These are phyloP conservation scores for Achlya flavicornis DNA, from an alignment of 2,888 invertebrate species.

Conservation along the genomic window DNA sequence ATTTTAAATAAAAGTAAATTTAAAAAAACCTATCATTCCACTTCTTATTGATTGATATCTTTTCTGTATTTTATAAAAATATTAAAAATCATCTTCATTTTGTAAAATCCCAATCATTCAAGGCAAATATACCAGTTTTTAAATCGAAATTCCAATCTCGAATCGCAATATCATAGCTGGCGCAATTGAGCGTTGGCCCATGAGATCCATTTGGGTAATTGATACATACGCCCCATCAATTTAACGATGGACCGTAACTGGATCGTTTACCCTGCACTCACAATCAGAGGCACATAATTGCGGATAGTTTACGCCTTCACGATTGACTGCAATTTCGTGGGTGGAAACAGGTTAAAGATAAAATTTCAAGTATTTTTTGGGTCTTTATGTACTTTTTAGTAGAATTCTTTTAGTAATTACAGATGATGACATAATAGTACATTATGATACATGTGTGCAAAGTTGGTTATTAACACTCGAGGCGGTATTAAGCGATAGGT, in stretches of 20 bases:
- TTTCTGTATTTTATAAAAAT: too few relatives aligned
- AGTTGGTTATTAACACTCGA: too few relatives aligned
- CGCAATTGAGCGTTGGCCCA: slow-evolving; percentile 33
- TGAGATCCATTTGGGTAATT: slow-evolving; percentile 67
- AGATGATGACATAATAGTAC: too few relatives aligned
- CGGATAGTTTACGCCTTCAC: slow-evolving; percentile 33
- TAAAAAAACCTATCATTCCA: too few relatives aligned
- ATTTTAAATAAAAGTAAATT: too few relatives aligned
- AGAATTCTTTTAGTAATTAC: background rate
- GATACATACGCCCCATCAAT: slow-evolving; percentile 65
- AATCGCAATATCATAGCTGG: slow-evolving; percentile 29
- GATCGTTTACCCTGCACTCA: slow-evolving; percentile 45
- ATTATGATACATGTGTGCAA: too few relatives aligned
- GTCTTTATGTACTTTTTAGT: background rate
- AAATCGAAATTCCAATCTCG: slow-evolving; percentile 30
- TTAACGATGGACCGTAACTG: slow-evolving; percentile 29
- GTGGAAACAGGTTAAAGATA: background rate
- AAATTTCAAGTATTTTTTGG: background rate
- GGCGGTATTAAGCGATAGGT: too few relatives aligned
- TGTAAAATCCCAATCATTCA: slow-evolving; percentile 11
- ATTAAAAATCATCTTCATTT: background rate
- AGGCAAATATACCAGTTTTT: slow-evolving; percentile 28
- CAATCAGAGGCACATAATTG: slow-evolving; percentile 42
- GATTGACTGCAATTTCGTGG: slow-evolving; percentile 4
- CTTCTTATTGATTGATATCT: too few relatives aligned